Evolutionary conservation across 2,888 invertebrate species (phyloP).

Genomic region (Euzophera pinguis): DNA sequence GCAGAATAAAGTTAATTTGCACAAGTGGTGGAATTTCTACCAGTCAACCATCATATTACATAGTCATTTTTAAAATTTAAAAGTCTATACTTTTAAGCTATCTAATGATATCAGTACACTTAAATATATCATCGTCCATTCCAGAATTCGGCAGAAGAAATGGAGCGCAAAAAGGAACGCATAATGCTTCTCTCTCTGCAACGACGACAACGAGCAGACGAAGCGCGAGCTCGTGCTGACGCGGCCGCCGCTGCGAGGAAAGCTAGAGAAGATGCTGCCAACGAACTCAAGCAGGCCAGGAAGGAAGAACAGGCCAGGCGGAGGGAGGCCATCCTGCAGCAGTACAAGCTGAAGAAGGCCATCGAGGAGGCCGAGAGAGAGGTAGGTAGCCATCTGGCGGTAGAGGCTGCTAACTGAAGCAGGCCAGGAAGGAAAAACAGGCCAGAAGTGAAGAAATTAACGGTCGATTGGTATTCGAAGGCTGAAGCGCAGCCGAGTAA

Average conservation of each 20-base stretch:
- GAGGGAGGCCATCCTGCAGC: constrained; percentile 92
- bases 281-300: constrained; percentile 86
- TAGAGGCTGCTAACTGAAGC: constrained; percentile 86
- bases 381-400: too few relatives aligned
- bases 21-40: too few relatives aligned
- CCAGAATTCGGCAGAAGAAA: constrained; percentile 91
- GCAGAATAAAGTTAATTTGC: too few relatives aligned
- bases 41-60: too few relatives aligned
- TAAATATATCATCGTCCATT: neutral
- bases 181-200: constrained; percentile 94
- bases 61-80: too few relatives aligned
- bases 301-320: constrained; percentile 93
- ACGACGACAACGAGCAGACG: constrained; percentile 94
- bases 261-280: constrained; percentile 87
- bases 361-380: constrained; percentile 94
- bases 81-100: too few relatives aligned
- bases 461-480: too few relatives aligned
- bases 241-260: constrained; percentile 82
- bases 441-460: too few relatives aligned
- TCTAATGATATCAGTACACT: too few relatives aligned
- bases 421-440: constrained; percentile 90
- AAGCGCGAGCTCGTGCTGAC: constrained; percentile 90
- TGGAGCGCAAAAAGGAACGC: constrained; percentile 95
- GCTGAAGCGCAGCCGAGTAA: too few relatives aligned
- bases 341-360: constrained; percentile 95